Percentiles rank a stretch among this genome's conserved stretches.
These are phyloP conservation scores for Tyrophagus putrescentiae DNA, from an alignment of 1,140 invertebrate species.

Conservation along the genomic window DNA sequence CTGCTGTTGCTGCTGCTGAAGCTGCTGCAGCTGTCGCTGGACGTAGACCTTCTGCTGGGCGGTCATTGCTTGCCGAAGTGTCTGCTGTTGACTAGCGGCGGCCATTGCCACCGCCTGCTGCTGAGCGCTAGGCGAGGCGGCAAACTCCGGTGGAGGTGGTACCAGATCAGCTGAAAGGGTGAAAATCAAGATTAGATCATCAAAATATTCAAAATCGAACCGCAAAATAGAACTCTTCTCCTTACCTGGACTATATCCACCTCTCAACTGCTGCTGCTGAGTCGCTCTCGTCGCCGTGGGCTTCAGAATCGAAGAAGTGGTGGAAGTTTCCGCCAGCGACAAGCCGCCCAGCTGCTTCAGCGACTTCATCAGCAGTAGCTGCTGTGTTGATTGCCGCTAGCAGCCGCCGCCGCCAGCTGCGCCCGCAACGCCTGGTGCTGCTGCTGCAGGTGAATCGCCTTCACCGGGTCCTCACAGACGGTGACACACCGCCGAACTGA, in stretches of 20 bases:
- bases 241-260: neutral
- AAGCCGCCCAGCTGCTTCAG: neutral
- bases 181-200: neutral
- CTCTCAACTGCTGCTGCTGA: neutral
- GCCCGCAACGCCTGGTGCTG: constrained; percentile 9
- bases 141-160: constrained; percentile 29
- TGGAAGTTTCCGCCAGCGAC: neutral
- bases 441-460: constrained; percentile 12
- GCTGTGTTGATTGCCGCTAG: neutral
- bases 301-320: constrained; percentile 10
- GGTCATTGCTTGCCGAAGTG: neutral
- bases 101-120: neutral
- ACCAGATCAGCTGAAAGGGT: constrained; percentile 24
- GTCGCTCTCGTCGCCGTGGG: neutral
- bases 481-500: constrained; percentile 14
- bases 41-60: neutral
- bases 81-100: neutral
- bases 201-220: neutral
- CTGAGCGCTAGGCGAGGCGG: constrained; percentile 22
- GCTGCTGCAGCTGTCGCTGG: neutral
- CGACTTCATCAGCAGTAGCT: neutral
- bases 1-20: neutral
- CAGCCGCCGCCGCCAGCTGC: neutral
- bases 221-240: neutral
- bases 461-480: constrained; percentile 11